These are phyloP conservation scores for Isichthys henryi DNA, from an alignment of 2,113 vertebrate species.

Conservation along the genomic window DNA sequence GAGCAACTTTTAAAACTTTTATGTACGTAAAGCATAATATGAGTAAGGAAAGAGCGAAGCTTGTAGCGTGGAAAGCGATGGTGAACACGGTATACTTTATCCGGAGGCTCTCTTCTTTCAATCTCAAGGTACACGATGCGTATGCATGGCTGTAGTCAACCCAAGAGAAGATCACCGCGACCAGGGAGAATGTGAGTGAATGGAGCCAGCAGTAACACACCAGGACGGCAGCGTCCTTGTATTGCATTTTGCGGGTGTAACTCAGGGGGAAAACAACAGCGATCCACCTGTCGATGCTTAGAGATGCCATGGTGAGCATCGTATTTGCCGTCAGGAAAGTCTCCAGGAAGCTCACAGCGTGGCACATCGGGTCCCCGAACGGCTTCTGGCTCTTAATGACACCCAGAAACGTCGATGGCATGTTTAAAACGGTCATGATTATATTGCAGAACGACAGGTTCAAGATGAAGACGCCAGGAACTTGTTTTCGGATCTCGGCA, in stretches of 20 bases:
- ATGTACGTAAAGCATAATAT: constrained; percentile 66
- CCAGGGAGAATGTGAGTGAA: constrained; percentile 58
- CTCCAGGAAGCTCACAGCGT: constrained; percentile 58
- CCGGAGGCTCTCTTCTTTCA: constrained; percentile 35
- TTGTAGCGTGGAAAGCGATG: constrained; percentile 59
- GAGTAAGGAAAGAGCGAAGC: constrained; percentile 62
- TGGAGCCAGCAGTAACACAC: constrained; percentile 65
- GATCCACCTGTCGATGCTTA: constrained; percentile 71
- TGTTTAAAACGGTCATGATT: constrained; percentile 62
- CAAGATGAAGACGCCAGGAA: constrained; percentile 62
- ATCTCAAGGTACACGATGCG: constrained; percentile 57
- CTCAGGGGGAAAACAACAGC: constrained; percentile 68
- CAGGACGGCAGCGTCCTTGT: constrained; percentile 59
- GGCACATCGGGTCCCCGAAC: constrained; percentile 53
- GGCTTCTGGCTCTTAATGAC: constrained; percentile 50
- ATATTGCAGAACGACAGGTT: constrained; percentile 70
- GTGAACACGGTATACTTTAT: constrained; percentile 56
- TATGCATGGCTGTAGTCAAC: constrained; percentile 63
- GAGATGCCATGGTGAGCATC: constrained; percentile 69
- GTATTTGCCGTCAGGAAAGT: constrained; percentile 65
- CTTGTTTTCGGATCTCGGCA: constrained; percentile 61
- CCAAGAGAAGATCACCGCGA: constrained; percentile 61
- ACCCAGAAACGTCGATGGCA: constrained; percentile 63
- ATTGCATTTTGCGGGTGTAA: constrained; percentile 69
- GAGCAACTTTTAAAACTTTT: constrained; percentile 64